Conservation (phyloP, 2,888 invertebrate species). For the Oligia strigilis region DNA sequence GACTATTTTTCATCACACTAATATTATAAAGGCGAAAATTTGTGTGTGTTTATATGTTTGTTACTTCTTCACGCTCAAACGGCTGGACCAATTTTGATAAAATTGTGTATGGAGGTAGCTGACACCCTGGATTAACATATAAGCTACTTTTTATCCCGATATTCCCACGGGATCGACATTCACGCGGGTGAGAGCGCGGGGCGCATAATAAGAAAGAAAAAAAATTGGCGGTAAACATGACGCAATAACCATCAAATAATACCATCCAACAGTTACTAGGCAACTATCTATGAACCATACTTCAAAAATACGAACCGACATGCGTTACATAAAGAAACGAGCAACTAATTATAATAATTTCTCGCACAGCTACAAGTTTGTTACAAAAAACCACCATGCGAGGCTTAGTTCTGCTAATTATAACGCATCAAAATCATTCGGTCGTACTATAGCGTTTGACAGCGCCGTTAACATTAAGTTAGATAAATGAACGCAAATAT, state of each 20-base stretch:
- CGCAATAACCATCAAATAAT: too few species aligned
- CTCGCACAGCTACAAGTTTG: slow-evolving; percentile 1
- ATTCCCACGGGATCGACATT: too few species aligned
- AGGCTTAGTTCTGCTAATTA: slow-evolving; percentile 51
- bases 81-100: too few species aligned
- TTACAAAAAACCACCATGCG: slow-evolving; percentile 38
- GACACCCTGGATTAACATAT: too few species aligned
- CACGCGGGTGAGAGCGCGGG: too few species aligned
- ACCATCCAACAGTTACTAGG: neutral
- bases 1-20: neutral
- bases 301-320: slow-evolving; percentile 22
- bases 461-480: slow-evolving; percentile 59
- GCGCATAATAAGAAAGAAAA: too few species aligned
- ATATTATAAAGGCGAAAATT: too few species aligned
- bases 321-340: slow-evolving; percentile 41
- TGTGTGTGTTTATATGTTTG: too few species aligned
- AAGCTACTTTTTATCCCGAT: too few species aligned
- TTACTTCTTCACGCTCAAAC: too few species aligned
- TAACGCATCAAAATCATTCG: slow-evolving; percentile 55
- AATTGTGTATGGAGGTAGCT: too few species aligned
- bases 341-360: slow-evolving; percentile 48
- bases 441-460: slow-evolving; percentile 61
- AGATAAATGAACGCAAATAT: slow-evolving; percentile 30
- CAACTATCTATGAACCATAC: neutral
- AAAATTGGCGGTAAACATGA: too few species aligned